Base-by-base conservation (phyloP, 1,140 invertebrate genomes). In the Alviniconcha marisindica region DNA sequence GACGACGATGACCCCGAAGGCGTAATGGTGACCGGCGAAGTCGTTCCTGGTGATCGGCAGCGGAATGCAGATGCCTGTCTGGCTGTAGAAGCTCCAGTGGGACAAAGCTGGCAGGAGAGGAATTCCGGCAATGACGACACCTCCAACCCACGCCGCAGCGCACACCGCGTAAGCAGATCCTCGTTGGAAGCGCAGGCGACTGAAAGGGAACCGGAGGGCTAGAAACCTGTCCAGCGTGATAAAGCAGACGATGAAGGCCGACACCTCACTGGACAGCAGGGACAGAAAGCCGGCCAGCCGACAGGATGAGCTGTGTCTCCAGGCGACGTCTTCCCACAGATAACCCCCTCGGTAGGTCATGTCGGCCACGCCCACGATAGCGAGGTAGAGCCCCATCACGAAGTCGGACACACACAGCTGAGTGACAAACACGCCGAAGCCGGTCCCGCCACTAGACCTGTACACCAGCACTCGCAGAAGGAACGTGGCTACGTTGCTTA, bases 211-310 rank as follows among this genome's bases (percentile, higher is more conserved):
- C 3, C 74, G 74, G 44, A 77, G 74, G 18, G 51, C 74, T 7
- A 77, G 31, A 28, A 77, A 77, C 42, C 83, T 66, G 71, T 84
- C 83, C 18, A 89, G 15, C 0, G 91, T 89, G 15, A 92, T 90
- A 0, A 84, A 51, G 21, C 76, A 81, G 38, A 84, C 81, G 31
- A 81, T 78, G 28, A 84, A 54, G n/a, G 83, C 83, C n/a, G 83
- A 84, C 10, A 77, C 51, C 71, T 84, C 77, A 44, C 69, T 84
- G 69, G 83, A 84, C 48, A 79, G 3, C 31, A 84, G 33, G 38
- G 77, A 84, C 28, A 84, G 31, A 76, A 74, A 84, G 1, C 83
- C 83, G 2, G 83, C 83, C 24, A 78, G 63, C 21, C 44, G 40
- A 33, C 83, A 84, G 31, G 51, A 38, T 0, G 21, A 28, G 42